Conservation (phyloP, 2,888 invertebrate genomes). For the Andrena flavipes region DNA sequence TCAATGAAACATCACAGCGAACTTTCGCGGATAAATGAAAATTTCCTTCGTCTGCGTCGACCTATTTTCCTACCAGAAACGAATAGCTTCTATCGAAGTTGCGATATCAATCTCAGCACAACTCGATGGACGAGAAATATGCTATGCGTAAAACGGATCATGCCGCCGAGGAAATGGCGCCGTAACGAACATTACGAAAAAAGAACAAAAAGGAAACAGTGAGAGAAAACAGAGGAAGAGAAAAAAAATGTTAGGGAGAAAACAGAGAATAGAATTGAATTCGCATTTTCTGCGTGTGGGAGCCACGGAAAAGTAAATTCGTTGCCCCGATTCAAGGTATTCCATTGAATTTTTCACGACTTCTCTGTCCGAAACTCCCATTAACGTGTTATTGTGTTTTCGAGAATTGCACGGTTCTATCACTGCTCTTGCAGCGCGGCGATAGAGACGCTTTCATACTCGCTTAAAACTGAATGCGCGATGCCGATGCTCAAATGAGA, state of each 20-base stretch:
- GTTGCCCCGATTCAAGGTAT: conserved; percentile 15
- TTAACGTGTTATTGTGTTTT: conserved; percentile 47
- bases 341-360: conserved; percentile 37
- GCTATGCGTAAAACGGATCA: not conserved
- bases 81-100: conserved; percentile 28
- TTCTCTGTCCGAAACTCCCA: conserved; percentile 18
- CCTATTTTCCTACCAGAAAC: conserved; percentile 29
- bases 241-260: not conserved
- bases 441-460: conserved; percentile 35
- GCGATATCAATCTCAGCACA: conserved; percentile 38
- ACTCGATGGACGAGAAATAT: not conserved
- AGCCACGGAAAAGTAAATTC: conserved; percentile 12
- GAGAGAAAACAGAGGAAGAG: not conserved
- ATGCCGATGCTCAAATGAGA: conserved; percentile 24
- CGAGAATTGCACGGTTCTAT: conserved; percentile 32
- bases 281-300: conserved; percentile 7
- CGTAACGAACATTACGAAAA: conserved; percentile 18
- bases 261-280: conserved; percentile 9
- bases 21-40: conserved; percentile 34
- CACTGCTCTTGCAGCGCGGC: conserved; percentile 24
- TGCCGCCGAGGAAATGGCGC: not conserved
- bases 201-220: too few species aligned
- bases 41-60: conserved; percentile 19
- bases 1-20: conserved; percentile 6
- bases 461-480: conserved; percentile 30